These are phyloP conservation scores for Sorex araneus DNA, from an alignment of 2,113 vertebrate species.

Conservation along the genomic window DNA sequence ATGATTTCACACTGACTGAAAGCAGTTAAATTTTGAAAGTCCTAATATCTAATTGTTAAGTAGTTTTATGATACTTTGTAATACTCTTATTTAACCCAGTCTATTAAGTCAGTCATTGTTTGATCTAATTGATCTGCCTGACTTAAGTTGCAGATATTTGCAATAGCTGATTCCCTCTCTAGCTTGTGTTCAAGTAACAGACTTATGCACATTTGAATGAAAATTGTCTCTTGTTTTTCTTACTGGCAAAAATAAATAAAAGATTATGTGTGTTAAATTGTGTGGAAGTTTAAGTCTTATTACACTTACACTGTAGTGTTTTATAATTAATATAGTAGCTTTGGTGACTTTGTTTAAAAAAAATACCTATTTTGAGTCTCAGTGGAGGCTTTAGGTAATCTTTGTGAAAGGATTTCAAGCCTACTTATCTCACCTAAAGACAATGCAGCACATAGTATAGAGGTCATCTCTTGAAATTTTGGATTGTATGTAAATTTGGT, in stretches of 20 bases:
- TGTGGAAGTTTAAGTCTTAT: background rate
- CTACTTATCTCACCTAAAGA: background rate
- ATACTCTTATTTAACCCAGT: background rate
- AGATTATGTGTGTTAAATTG: background rate
- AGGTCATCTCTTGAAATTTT: constrained; percentile 30
- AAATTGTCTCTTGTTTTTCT: constrained; percentile 39
- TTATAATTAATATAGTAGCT: background rate
- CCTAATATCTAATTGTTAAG: background rate
- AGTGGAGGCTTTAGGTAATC: constrained; percentile 1
- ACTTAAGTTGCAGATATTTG: background rate
- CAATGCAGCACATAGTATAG: background rate
- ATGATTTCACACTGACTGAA: constrained; percentile 1
- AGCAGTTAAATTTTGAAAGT: background rate
- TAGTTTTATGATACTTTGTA: background rate
- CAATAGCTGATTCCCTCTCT: constrained; percentile 15
- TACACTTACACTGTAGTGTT: background rate
- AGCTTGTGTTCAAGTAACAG: background rate
- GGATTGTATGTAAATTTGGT: background rate
- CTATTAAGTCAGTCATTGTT: background rate
- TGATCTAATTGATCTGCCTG: background rate
- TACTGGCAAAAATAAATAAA: constrained; percentile 3
- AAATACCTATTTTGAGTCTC: background rate
- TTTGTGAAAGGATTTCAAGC: background rate
- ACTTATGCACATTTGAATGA: background rate
- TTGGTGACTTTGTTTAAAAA: background rate